phyloP scores from a whole-genome alignment of 1,140 invertebrate species.

The Anastatus disparis region DNA sequence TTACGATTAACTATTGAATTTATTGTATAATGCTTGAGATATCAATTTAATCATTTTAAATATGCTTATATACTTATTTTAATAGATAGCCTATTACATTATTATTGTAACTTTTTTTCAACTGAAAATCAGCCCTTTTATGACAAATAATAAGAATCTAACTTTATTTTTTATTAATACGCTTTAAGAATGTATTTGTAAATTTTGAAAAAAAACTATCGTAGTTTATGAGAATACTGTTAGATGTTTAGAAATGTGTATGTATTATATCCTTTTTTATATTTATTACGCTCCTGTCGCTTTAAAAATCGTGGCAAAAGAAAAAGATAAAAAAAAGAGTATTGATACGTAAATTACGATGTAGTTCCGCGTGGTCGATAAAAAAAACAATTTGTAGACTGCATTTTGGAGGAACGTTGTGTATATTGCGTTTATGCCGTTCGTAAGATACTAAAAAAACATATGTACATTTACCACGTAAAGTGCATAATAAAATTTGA shows the following conservation, averaged over 20 bases:
- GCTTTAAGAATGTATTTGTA: slow-evolving; percentile 32
- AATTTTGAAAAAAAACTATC: slow-evolving; percentile 29
- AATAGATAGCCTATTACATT: not conserved
- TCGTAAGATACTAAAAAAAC: slow-evolving; percentile 29
- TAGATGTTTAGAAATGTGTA: slow-evolving; percentile 27
- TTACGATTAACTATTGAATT: not conserved
- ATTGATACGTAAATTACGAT: slow-evolving; percentile 15
- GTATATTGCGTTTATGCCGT: slow-evolving; percentile 23
- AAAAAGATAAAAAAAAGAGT: slow-evolving; percentile 5
- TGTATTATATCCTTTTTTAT: slow-evolving; percentile 41
- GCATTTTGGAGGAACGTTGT: slow-evolving; percentile 24
- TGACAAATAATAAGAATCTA: slow-evolving; percentile 31
- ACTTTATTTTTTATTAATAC: slow-evolving; percentile 26
- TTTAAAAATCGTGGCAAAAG: slow-evolving; percentile 19
- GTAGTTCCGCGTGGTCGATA: slow-evolving; percentile 17
- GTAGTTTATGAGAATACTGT: slow-evolving; percentile 19
- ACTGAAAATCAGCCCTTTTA: slow-evolving; percentile 10
- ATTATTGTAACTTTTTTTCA: not conserved
- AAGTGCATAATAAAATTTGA: slow-evolving; percentile 24
- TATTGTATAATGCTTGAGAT: not conserved
- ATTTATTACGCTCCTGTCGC: slow-evolving; percentile 36
- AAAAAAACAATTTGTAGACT: slow-evolving; percentile 13
- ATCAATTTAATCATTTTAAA: not conserved
- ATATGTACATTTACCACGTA: slow-evolving; percentile 23
- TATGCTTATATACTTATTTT: not conserved